Percentiles rank a stretch among this genome's conserved stretches.
These are phyloP conservation scores for Tragulus kanchil DNA, from an alignment of 2,113 vertebrate genomes.

Conservation along the genomic window DNA sequence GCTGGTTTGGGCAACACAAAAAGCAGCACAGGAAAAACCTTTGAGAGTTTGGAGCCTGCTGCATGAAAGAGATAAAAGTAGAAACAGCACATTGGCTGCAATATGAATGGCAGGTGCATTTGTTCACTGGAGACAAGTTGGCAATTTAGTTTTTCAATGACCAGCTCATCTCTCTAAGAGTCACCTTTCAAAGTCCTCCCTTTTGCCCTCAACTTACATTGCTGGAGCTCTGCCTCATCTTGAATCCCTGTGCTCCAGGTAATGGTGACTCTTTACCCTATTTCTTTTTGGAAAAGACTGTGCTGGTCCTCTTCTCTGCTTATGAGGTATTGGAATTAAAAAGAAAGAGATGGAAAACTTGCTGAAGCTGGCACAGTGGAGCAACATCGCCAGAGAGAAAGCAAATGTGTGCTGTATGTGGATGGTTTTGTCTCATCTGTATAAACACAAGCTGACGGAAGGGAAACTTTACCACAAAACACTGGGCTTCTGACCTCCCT, in stretches of 20 bases:
- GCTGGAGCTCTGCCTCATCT: background rate
- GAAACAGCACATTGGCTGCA: slow-evolving; percentile 87
- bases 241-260: slow-evolving; percentile 57
- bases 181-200: slow-evolving; percentile 79
- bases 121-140: slow-evolving; percentile 85
- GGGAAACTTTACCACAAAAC: slow-evolving; percentile 44
- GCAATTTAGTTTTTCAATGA: slow-evolving; percentile 81
- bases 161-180: slow-evolving; percentile 74
- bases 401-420: background rate
- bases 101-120: slow-evolving; percentile 84
- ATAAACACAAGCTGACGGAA: background rate
- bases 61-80: slow-evolving; percentile 85
- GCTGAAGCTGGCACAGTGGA: background rate
- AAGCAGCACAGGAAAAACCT: slow-evolving; percentile 77
- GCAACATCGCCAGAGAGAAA: slow-evolving; percentile 56
- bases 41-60: slow-evolving; percentile 86
- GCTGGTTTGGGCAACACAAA: slow-evolving; percentile 78
- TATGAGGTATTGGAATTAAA: slow-evolving; percentile 40
- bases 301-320: background rate
- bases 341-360: slow-evolving; percentile 49
- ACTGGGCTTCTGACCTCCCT: slow-evolving; percentile 51
- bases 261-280: background rate
- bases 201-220: slow-evolving; percentile 67
- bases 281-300: slow-evolving; percentile 35
- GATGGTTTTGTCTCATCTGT: slow-evolving; percentile 54